Base-by-base conservation (phyloP, 2,113 vertebrate genomes). In the Epinephelus lanceolatus region DNA sequence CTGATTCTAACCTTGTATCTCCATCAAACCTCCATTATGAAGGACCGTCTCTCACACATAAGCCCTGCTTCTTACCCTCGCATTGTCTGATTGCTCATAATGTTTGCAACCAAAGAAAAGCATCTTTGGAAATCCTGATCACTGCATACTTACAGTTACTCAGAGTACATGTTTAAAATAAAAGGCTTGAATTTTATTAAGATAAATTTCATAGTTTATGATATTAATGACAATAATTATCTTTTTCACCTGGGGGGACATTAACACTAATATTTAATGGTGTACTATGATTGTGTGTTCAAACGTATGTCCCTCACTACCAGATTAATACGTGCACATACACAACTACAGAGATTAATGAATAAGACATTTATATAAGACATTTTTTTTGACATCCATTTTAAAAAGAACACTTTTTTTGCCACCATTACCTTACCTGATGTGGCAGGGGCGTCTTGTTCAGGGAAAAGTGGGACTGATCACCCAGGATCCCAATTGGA, bases 101-200 rank as follows among this genome's bases (percentile, higher is more conserved):
- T 66, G n/a, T 40, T 23, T 30, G 49, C 19, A 18, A 62, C n/a
- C 17, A 18, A 40, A 68, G 8, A 72, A 23, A 61, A 14, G 17
- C n/a, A 56, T 37, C 19, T 10, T 5, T 60, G 12, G 33, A 72
- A 60, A 72, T 55, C 62, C 52, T 71, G 19, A 73, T 74, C n/a
- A 57, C 56, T 74, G 49, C 8, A 57, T 25, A 53, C 12, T 40
- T 57, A 68, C 33, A 68, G 63, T 37, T 27, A 66, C 19, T 71
- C n/a, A n/a, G n/a, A n/a, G n/a, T 65, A 17, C 14, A 37, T n/a
- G 0, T 63, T 19, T 3, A 4, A 17, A 40, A 40, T 37, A 10
- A 61, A 73, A 60, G 8, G 15, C 3, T 18, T 7, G 1, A 27
- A 5, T 61, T 18, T 40, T 21, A 40, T 21, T 27, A 30, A 19